These are phyloP conservation scores for rabbit (Oryctolagus cuniculus) DNA, from an alignment of 2,113 vertebrate genomes.

Conservation along the genomic window mOryCun1.1 NC_091443.1:42480001-42480500, in stretches of 20 bases:
- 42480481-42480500: conserved; percentile 76
- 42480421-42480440: conserved; percentile 63
- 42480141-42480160: conserved; percentile 60
- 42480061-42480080: not conserved
- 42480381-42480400: conserved; percentile 65
- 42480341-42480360: conserved; percentile 77
- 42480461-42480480: conserved; percentile 75
- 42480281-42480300: conserved; percentile 66
- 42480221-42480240: conserved; percentile 73
- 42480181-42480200: conserved; percentile 70
- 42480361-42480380: conserved; percentile 68
- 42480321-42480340: conserved; percentile 80
- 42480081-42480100: not conserved
- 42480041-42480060: conserved; percentile 27
- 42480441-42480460: conserved; percentile 75
- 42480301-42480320: conserved; percentile 67
- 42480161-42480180: conserved; percentile 57
- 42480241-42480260: conserved; percentile 71
- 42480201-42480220: conserved; percentile 68
- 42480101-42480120: not conserved
- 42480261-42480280: conserved; percentile 76
- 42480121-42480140: not conserved
- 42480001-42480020: not conserved
- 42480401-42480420: not conserved
- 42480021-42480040: conserved; percentile 47